A percentile compares a stretch with the other conserved stretches of the same genome.
Evolutionary conservation across 1,140 invertebrate species (phyloP).

Genomic region (Cyclina sinensis): DNA sequence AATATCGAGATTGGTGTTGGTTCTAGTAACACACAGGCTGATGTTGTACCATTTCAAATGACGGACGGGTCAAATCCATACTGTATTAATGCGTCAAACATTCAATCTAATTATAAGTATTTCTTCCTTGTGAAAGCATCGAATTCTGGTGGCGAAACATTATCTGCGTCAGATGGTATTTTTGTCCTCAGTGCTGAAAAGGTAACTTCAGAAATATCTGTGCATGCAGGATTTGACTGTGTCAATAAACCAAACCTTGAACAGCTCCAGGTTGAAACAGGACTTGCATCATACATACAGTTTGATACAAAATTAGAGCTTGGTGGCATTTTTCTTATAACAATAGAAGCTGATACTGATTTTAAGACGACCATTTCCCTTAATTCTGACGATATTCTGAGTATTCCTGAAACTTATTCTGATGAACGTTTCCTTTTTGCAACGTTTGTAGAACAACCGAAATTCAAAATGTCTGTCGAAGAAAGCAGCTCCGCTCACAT

Average conservation of each 20-base stretch:
- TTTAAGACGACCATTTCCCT: no score
- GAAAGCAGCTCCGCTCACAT: no score
- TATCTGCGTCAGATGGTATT: slow-evolving; percentile 7
- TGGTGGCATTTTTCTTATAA: neutral
- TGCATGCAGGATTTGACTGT: neutral
- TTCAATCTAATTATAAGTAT: neutral
- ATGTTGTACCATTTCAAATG: neutral
- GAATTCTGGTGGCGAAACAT: neutral
- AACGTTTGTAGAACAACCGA: no score
- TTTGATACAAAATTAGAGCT: neutral
- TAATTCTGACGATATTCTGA: no score
- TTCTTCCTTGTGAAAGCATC: neutral
- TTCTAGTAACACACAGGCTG: neutral
- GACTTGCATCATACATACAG: neutral
- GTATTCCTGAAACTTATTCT: no score
- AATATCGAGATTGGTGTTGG: slow-evolving; percentile 37
- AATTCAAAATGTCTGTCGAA: no score
- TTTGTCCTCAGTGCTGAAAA: neutral
- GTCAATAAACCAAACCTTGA: neutral
- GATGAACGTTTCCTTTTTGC: no score
- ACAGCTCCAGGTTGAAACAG: neutral
- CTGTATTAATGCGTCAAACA: neutral
- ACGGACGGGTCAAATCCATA: neutral
- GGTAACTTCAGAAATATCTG: neutral
- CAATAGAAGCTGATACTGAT: neutral